Evolutionary conservation across 2,113 vertebrate species (phyloP), one percentile per base, ranked within the genome.

Genomic region (Pollachius pollachius): DNA sequence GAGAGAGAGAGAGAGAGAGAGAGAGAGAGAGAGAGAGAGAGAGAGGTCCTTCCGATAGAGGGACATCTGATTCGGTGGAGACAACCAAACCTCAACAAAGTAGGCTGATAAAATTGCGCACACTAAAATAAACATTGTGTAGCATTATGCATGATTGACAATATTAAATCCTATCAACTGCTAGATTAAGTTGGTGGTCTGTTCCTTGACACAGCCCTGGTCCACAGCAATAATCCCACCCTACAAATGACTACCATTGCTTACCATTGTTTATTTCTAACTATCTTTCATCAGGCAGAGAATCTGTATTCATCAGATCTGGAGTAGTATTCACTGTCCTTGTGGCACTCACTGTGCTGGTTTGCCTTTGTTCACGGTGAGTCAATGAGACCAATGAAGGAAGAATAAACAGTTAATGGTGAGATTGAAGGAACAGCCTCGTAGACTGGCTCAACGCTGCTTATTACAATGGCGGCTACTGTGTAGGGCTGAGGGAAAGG

Each of bases 341-440:
- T 8, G 58, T 73, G 18, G 17, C n/a, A 2, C 19, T 87, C 4
- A 1, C 69, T 15, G 64, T 2, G 0, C 48, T 82, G 18, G 15
- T 25, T 57, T 15, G 54, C 15, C 18, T 89, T 70, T n/a, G 82
- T 37, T 59, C 78, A 65, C 37, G 76, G 85, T 89, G 78, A 87
- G 87, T 87, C 64, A 67, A 1, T 48, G 5, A 48, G 41, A 48
- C 41, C 4, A 30, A 30, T 30, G 30, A 30, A 30, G 30, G 30
- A 30, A 30, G 30, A 30, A 30, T 0, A 30, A 30, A 30, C 30
- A 5, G 30, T 4, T 30, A 1, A 2, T 30, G 30, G 30, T 30
- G 30, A 30, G 30, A 30, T 30, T 30, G 5, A 30, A 30, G 30
- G 30, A 30, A 30, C 30, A 5, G 5, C 30, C 3, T 30, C 27